Evolutionary conservation across 1,140 invertebrate species (phyloP), one percentile per base, ranked within the genome.

Genomic region (Megathymus violae): DNA sequence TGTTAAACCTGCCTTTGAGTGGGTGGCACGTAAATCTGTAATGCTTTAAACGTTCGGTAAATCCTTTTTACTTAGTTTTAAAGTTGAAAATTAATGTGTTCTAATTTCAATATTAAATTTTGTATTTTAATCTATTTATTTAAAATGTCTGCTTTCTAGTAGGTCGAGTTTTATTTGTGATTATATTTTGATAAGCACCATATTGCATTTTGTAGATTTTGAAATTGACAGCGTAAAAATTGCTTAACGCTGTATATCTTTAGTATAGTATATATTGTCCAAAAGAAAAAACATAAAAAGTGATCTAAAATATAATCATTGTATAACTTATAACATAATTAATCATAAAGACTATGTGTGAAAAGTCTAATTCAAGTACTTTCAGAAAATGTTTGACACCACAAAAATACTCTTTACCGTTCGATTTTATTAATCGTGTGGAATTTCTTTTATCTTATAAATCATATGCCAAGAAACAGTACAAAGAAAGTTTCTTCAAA

Each of bases 1-100:
- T 71, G 77, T 81, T 11, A 83, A 82, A 65, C 83, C 88, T 46
- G 71, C 78, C 31, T 89, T 88, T 61, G 74, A 84, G 61, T 80
- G 69, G 75, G 13, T 74, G 4, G 74, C 78, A 27, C 71, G 75
- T 22, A 76, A 76, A 51, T 80, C 77, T 19, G 52, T 62, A 11
- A 41, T 73, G 2, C 48, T 59, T 41, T 72, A 52, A 69, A 22
- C 4, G 1, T 54, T 47, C 34, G 51, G 0, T 15, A 43, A 47
- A 3, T 19, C 9, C 34, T 16, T 31, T 16, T 50, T 25, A 50
- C 34, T 22, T 22, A 22, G 2, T 22, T 31, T 31, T 31, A 31
- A 31, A 7, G 3, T 31, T 4, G 4, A 4, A 31, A 31, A 31
- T 4, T 31, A 3, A 6, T 7, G 9, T 31, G 4, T 31, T 31